Conservation (phyloP, 2,888 invertebrate genomes). For the Aporophyla nigra region DNA sequence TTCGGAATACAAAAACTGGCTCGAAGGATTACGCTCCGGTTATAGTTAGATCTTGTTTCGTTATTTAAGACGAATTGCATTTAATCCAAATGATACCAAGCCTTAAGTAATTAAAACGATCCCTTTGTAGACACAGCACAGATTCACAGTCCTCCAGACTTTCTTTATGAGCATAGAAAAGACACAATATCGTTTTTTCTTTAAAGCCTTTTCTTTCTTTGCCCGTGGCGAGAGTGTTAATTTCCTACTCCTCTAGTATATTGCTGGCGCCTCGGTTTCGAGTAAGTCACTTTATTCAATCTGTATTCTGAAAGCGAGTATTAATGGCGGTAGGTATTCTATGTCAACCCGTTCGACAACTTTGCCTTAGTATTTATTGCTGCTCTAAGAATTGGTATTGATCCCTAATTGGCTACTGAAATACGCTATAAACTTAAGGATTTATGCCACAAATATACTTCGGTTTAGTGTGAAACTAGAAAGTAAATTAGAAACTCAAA, state of each 20-base stretch:
- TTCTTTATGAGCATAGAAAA: constrained; percentile 24
- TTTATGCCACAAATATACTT: constrained; percentile 16
- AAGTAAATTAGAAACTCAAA: constrained; percentile 30
- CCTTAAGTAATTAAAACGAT: constrained; percentile 29
- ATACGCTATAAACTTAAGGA: constrained; percentile 26
- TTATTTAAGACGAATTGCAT: background rate
- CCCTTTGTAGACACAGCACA: background rate
- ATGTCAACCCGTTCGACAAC: constrained; percentile 40
- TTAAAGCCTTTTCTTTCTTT: constrained; percentile 42
- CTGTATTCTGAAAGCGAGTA: constrained; percentile 54
- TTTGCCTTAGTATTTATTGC: constrained; percentile 49
- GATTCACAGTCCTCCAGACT: background rate
- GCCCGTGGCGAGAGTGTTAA: constrained; percentile 44
- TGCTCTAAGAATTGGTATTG: constrained; percentile 22
- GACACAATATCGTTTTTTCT: constrained; percentile 38
- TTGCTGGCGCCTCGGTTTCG: constrained; percentile 30
- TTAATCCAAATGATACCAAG: constrained; percentile 13
- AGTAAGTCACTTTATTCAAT: constrained; percentile 57
- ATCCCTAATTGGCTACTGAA: constrained; percentile 37
- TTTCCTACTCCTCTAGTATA: constrained; percentile 46
- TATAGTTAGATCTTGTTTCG: too few relatives aligned
- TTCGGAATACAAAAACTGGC: too few relatives aligned
- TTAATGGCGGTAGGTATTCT: constrained; percentile 44
- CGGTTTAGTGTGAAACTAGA: background rate
- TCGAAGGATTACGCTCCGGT: too few relatives aligned